phyloP scores from a whole-genome alignment of 2,113 vertebrate species.

The Cryptomyrus ogoouensis region DNA sequence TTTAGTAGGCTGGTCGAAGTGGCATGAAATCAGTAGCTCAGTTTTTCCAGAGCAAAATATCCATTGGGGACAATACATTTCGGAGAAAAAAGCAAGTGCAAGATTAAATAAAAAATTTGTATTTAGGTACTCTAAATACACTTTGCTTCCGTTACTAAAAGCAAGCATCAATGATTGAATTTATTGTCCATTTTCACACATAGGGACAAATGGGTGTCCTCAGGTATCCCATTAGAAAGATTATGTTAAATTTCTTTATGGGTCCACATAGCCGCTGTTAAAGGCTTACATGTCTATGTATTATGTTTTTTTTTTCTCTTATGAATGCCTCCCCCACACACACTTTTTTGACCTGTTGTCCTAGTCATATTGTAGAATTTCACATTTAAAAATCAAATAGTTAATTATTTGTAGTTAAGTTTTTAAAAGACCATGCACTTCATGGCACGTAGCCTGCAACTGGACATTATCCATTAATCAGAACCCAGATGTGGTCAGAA shows the following conservation, averaged over 20 bases:
- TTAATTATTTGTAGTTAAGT: background rate
- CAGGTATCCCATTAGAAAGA: background rate
- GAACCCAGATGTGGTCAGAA: background rate
- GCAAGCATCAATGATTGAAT: background rate
- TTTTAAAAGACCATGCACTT: background rate
- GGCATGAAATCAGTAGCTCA: background rate
- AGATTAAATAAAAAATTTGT: background rate
- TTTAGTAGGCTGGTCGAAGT: background rate
- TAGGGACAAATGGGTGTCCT: background rate
- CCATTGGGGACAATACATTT: background rate
- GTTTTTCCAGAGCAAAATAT: background rate
- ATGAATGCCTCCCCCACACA: background rate
- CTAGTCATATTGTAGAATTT: background rate
- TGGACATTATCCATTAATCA: background rate
- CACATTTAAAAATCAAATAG: background rate
- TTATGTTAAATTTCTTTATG: background rate
- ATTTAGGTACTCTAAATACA: background rate
- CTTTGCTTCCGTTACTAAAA: background rate
- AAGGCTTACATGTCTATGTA: background rate
- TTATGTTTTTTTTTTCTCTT: background rate
- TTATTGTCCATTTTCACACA: background rate
- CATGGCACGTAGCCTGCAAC: background rate
- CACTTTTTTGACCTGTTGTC: background rate
- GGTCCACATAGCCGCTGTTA: background rate
- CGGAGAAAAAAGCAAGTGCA: background rate